Percentiles rank a stretch among this genome's conserved stretches.
Evolutionary conservation across 23 tunicate species (phyloP).

Genomic region (Styela clava): DNA sequence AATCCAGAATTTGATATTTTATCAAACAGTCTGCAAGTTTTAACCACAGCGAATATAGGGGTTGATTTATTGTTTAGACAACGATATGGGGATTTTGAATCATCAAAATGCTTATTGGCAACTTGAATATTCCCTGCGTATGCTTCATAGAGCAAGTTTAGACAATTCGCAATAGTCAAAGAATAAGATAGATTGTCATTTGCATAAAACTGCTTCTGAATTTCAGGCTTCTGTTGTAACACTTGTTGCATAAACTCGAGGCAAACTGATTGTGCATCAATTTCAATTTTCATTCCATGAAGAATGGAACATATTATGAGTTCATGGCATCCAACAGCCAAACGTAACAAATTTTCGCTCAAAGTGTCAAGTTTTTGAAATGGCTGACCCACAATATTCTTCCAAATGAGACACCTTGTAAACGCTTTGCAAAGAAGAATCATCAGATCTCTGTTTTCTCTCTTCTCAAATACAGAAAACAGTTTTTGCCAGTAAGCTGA

Average conservation of each 20-base stretch:
- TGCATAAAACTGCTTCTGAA: background rate
- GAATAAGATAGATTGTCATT: slow-evolving; percentile 1
- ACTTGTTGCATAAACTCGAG: slow-evolving; percentile 47
- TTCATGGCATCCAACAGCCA: background rate
- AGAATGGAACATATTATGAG: background rate
- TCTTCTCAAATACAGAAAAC: slow-evolving; percentile 1
- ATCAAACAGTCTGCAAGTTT: slow-evolving; percentile 5
- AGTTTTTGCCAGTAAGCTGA: slow-evolving; percentile 15
- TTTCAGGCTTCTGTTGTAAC: slow-evolving; percentile 12
- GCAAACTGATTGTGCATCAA: slow-evolving; percentile 9
- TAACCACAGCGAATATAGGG: background rate
- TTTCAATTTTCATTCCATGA: background rate
- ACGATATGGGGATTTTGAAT: background rate
- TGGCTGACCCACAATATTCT: background rate
- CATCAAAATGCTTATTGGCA: background rate
- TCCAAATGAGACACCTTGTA: slow-evolving; percentile 20
- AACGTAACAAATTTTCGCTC: background rate
- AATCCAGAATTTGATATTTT: background rate
- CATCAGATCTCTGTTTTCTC: background rate
- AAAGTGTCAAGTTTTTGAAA: background rate
- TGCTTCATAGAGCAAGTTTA: background rate
- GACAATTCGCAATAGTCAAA: background rate
- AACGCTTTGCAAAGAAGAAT: slow-evolving; percentile 1
- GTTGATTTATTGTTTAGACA: background rate
- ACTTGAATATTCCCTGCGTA: background rate